These are phyloP conservation scores for Sander lucioperca DNA, from an alignment of 2,113 vertebrate genomes.

Conservation along the genomic window DNA sequence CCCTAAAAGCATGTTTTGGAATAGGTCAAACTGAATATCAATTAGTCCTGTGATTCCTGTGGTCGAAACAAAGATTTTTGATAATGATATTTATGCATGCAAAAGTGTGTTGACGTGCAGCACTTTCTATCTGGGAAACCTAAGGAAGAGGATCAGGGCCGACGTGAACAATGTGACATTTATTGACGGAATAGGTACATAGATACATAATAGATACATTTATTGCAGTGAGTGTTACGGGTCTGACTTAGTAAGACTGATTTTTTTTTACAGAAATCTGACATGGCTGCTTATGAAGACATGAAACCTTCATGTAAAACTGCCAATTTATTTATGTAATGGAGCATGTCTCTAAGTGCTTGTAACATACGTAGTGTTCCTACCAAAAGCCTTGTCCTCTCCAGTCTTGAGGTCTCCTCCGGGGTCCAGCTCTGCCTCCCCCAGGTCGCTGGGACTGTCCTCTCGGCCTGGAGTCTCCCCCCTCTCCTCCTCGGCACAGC, in stretches of 20 bases:
- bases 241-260: background rate
- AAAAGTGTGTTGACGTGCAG: background rate
- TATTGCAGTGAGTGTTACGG: background rate
- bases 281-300: background rate
- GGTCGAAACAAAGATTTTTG: too few species aligned
- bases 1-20: background rate
- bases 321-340: background rate
- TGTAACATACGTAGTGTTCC: background rate
- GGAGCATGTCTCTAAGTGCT: background rate
- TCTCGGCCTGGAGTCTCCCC: constrained; percentile 92
- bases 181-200: background rate
- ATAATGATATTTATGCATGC: too few species aligned
- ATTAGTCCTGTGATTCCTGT: too few species aligned
- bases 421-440: constrained; percentile 89
- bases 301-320: background rate
- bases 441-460: constrained; percentile 88
- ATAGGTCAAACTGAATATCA: background rate
- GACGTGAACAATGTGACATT: too few species aligned
- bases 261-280: background rate
- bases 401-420: constrained; percentile 83
- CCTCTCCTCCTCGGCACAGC: constrained; percentile 84
- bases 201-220: too few species aligned
- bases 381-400: constrained; percentile 92
- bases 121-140: background rate
- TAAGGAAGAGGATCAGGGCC: too few species aligned